Evolutionary conservation across 1,140 invertebrate species (phyloP).

Genomic region (Yoshiicerus persimilis): DNA sequence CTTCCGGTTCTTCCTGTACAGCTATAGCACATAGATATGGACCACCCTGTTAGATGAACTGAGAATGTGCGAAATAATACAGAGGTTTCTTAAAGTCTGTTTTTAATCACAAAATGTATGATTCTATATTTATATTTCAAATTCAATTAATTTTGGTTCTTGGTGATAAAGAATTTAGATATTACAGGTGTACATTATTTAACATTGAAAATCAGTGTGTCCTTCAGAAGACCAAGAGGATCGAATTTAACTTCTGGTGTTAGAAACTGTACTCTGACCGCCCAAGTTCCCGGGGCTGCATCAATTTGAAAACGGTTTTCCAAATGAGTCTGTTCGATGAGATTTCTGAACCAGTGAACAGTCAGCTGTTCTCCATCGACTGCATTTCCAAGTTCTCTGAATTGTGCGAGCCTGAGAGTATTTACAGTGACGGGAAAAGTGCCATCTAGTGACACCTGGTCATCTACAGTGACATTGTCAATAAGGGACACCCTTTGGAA

Average conservation of each 20-base stretch:
- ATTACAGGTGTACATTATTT: too few relatives aligned
- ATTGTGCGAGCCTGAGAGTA: slow-evolving; percentile 39
- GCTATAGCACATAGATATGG: too few relatives aligned
- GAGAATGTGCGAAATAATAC: too few relatives aligned
- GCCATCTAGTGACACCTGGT: background rate
- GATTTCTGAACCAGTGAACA: slow-evolving; percentile 27
- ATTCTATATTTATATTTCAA: too few relatives aligned
- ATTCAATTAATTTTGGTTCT: too few relatives aligned
- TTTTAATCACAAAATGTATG: too few relatives aligned
- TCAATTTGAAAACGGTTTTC: background rate
- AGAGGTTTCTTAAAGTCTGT: too few relatives aligned
- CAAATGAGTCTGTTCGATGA: background rate
- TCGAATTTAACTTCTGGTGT: slow-evolving; percentile 41
- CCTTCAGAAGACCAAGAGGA: slow-evolving; percentile 27
- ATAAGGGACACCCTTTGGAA: slow-evolving; percentile 41
- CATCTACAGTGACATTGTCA: slow-evolving; percentile 24
- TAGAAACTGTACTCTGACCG: slow-evolving; percentile 26
- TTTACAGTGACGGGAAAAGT: background rate
- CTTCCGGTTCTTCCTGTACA: too few relatives aligned
- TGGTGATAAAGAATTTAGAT: too few relatives aligned
- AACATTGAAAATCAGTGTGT: slow-evolving; percentile 27
- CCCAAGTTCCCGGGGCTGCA: slow-evolving; percentile 29
- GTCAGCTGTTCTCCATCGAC: slow-evolving; percentile 35
- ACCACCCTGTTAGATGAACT: too few relatives aligned
- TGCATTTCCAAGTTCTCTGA: slow-evolving; percentile 8